Evolutionary conservation across 2,888 invertebrate genomes (phyloP).

Genomic region (Eupeodes luniger): DNA sequence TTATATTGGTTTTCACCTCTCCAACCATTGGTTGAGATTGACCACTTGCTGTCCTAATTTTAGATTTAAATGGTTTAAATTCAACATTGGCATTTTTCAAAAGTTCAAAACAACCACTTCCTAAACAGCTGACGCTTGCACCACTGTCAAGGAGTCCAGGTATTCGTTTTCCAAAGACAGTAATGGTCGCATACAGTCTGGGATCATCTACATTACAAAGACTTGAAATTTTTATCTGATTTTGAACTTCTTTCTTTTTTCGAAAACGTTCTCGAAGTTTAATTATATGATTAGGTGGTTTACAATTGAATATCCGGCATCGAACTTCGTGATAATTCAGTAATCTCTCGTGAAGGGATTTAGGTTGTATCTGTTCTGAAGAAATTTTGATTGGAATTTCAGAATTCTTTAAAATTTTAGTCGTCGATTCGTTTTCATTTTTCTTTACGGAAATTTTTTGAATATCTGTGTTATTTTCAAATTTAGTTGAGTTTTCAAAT

Average conservation of each 20-base stretch:
- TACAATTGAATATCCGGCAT: too few species aligned
- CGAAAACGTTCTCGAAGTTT: too few species aligned
- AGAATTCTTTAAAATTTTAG: not conserved
- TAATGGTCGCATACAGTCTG: not conserved
- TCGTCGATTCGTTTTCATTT: not conserved
- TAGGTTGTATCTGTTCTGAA: not conserved
- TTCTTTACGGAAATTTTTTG: not conserved
- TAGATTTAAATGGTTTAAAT: not conserved
- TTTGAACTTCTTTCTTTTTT: too few species aligned
- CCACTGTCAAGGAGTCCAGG: not conserved
- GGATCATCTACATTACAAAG: too few species aligned
- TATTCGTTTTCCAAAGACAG: not conserved
- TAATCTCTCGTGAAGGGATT: conserved; percentile 13
- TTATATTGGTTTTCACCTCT: not conserved
- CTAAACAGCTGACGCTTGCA: too few species aligned
- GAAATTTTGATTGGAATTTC: too few species aligned
- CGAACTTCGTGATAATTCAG: not conserved
- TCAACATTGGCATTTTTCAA: not conserved
- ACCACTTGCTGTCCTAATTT: not conserved
- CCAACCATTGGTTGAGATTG: not conserved
- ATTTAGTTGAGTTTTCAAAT: not conserved
- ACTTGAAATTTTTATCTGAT: too few species aligned
- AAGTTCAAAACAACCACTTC: not conserved
- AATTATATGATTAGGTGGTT: not conserved
- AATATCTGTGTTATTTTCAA: not conserved